These are phyloP conservation scores for Nasonia longicornis DNA, from an alignment of 1,140 invertebrate species.

Conservation along the genomic window DNA sequence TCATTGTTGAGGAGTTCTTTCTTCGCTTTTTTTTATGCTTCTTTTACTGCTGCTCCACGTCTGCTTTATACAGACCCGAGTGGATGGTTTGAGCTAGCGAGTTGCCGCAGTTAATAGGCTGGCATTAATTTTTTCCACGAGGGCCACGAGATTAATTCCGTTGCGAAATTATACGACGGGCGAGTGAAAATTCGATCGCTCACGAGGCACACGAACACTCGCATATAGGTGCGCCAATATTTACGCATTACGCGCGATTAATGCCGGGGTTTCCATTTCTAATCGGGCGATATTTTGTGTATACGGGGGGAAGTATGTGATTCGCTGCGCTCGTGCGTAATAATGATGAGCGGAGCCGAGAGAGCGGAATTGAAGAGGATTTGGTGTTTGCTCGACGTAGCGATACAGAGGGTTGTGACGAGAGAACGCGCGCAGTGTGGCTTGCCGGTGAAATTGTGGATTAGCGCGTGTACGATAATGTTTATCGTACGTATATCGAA, in stretches of 20 bases:
- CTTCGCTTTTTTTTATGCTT: not conserved
- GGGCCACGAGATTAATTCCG: too few species aligned
- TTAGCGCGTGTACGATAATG: too few species aligned
- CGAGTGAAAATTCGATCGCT: conserved; percentile 23
- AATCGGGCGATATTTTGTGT: not conserved
- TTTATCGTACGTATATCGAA: too few species aligned
- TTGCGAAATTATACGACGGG: too few species aligned
- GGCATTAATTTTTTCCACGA: not conserved
- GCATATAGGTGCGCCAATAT: not conserved
- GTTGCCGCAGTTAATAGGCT: too few species aligned
- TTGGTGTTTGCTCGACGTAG: not conserved
- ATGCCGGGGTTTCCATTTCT: not conserved
- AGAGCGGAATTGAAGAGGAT: not conserved
- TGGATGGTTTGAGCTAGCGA: too few species aligned
- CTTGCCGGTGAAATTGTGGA: too few species aligned
- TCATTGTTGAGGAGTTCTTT: conserved; percentile 1
- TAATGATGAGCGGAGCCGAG: not conserved
- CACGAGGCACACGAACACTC: not conserved
- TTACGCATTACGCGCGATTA: conserved; percentile 28
- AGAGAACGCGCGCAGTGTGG: too few species aligned
- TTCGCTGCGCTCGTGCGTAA: not conserved
- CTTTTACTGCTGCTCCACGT: too few species aligned
- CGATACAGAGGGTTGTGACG: too few species aligned
- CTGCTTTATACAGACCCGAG: too few species aligned
- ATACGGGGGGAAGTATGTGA: not conserved